Conservation (phyloP, 2,888 invertebrate genomes). For the Trachelus tabidus region DNA sequence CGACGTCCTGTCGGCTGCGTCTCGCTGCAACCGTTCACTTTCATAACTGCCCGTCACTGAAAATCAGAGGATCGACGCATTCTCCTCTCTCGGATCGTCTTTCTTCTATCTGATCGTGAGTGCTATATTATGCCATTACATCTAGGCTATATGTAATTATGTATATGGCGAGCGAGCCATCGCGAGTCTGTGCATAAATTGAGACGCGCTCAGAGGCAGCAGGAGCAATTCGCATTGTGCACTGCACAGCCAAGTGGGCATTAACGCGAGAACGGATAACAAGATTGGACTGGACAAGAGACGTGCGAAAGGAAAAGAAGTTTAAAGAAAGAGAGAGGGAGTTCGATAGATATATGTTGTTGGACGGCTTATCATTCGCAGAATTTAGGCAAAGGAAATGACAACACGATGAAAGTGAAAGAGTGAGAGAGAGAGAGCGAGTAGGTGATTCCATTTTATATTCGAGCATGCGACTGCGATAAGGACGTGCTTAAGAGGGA, state of each 20-base stretch:
- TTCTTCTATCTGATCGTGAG: too few species aligned
- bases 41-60: too few species aligned
- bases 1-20: too few species aligned
- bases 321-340: not conserved
- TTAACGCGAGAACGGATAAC: not conserved
- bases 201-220: slow-evolving; percentile 36
- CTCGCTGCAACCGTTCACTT: too few species aligned
- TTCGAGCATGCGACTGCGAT: too few species aligned
- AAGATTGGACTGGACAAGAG: not conserved
- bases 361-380: not conserved
- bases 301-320: not conserved
- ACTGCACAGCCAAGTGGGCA: too few species aligned
- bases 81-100: too few species aligned
- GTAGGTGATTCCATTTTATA: slow-evolving; percentile 1
- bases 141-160: too few species aligned
- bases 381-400: not conserved
- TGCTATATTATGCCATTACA: too few species aligned
- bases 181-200: slow-evolving; percentile 36
- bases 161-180: too few species aligned
- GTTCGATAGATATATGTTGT: slow-evolving; percentile 19
- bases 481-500: too few species aligned
- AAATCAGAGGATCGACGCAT: too few species aligned
- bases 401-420: not conserved
- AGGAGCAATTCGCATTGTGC: slow-evolving; percentile 33
- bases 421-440: slow-evolving; percentile 14